Evolutionary conservation across 2,797 vertebrate species (phyloP).

Genomic region (Pelochelys cantorii): DNA sequence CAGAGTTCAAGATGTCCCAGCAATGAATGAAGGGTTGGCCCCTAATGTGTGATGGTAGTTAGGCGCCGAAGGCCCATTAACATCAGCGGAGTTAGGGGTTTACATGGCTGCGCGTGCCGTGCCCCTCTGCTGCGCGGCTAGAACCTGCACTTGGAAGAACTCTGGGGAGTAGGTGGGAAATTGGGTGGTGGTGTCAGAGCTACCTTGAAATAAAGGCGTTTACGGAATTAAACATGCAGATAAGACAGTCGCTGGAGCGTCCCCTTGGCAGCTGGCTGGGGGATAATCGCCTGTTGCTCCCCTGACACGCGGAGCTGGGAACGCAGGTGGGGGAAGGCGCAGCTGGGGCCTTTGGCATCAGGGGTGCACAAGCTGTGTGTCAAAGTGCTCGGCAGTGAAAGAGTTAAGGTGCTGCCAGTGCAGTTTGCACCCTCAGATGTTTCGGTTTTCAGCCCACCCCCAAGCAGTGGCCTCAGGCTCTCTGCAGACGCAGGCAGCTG

Average conservation of each 20-base stretch:
- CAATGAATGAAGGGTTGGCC: not conserved
- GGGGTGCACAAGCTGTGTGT: not conserved
- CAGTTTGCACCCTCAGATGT: not conserved
- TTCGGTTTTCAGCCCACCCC: rapidly evolving
- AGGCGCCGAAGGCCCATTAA: not conserved
- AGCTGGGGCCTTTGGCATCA: not conserved
- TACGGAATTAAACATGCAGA: not conserved
- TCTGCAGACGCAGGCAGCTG: not conserved
- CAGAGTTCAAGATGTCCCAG: not conserved
- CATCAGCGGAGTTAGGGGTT: not conserved
- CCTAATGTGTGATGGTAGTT: not conserved
- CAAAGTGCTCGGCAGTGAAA: rapidly evolving
- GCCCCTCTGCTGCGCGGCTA: not conserved
- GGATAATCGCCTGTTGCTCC: not conserved
- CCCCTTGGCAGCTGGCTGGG: not conserved
- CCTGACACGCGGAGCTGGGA: too few relatives aligned
- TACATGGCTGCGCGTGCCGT: not conserved
- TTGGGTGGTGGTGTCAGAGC: not conserved
- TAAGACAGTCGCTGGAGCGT: rapidly evolving
- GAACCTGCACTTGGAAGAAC: not conserved
- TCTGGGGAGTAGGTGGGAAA: rapidly evolving
- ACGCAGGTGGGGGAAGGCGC: not conserved
- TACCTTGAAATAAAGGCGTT: not conserved
- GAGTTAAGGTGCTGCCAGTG: not conserved
- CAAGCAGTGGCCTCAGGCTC: not conserved